Evolutionary conservation across 2,888 invertebrate species (phyloP), one percentile per base, ranked within the genome.

Genomic region (Meloe dianella): DNA sequence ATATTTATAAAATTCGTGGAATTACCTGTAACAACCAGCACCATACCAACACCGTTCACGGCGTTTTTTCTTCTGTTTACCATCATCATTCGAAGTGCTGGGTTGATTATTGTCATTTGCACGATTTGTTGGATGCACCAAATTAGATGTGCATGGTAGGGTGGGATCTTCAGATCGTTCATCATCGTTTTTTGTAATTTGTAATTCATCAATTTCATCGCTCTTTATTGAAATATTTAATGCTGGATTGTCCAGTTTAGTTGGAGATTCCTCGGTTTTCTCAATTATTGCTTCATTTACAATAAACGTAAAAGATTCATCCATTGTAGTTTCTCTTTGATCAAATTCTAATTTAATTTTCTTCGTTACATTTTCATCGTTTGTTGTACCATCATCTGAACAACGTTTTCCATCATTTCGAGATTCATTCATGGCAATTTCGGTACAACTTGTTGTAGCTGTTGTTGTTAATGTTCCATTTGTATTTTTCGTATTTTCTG

Each of bases 1-100:
- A 32, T 10, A 8, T 61, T 29, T 27, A 8, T 10, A n/a, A 0
- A 2, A 14, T n/a, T 1, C 14, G 4, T 27, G 1, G 32, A 8
- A 3, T 14, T 32, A 88, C 90, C 90, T 87, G 76, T 89, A 90
- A 80, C 91, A 92, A 65, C 81, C 83, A 10, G 82, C 82, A 68
- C 89, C 90, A 78, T 90, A 92, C 81, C 87, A 86, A 80, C 92
- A 91, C 63, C 87, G n/a, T 29, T 57, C 57, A 57, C 51, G 56
- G 8, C 60, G 27, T 51, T 47, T 27, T 24, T 60, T 73, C 64
- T 54, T 64, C 54, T 41, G 65, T 57, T 51, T 61, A 63, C 58
- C 65, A 60, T 63, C 68, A 27, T 4, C 27, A 27, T 27, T 27
- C 2, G 27, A 27, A 27, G 27, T 27, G 27, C 27, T 27, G 4